Evolutionary conservation across 2,113 vertebrate species (phyloP).

Genomic region (Hyperopisus bebe): DNA sequence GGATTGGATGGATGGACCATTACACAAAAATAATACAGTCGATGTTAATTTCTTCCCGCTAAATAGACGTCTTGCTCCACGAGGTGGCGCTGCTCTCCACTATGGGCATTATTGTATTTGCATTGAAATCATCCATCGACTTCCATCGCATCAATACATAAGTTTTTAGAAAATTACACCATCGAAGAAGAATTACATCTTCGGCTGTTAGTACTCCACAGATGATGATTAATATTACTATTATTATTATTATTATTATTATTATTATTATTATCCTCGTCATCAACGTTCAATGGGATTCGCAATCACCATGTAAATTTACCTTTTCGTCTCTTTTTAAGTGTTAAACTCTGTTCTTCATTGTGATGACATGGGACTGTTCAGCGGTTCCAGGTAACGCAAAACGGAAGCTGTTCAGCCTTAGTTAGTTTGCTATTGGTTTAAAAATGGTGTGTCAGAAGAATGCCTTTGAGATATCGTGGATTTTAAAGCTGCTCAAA

Average conservation of each 20-base stretch:
- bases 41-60: neutral
- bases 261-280: neutral
- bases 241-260: neutral
- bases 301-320: neutral
- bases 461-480: neutral
- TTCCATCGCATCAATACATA: neutral
- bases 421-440: neutral
- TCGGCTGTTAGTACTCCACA: neutral
- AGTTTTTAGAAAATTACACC: neutral
- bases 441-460: neutral
- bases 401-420: neutral
- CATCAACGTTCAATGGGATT: neutral
- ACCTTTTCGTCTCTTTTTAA: neutral
- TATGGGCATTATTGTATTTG: neutral
- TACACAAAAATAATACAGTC: neutral
- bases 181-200: neutral
- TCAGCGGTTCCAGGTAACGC: neutral
- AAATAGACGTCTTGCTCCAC: neutral
- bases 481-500: neutral
- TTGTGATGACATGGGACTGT: neutral
- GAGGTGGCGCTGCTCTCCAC: neutral
- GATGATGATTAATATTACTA: neutral
- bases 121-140: neutral
- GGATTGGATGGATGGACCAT: neutral
- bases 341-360: neutral